phyloP scores from a whole-genome alignment of 2,888 invertebrate species.

The Drosophila villosipedis region DNA sequence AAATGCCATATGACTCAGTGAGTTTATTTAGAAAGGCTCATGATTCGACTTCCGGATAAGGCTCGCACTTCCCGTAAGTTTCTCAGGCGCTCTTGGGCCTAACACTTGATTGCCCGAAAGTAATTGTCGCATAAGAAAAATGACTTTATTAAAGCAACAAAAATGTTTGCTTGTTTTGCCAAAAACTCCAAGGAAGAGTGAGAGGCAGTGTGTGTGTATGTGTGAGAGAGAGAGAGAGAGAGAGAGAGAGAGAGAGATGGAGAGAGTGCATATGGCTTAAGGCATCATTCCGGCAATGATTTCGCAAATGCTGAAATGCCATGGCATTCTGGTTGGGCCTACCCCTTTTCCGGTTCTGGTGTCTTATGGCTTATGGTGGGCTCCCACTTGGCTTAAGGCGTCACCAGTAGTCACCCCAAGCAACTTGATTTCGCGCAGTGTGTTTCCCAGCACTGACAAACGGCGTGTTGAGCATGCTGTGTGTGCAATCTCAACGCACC shows the following conservation, averaged over 20 bases:
- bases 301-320: constrained; percentile 41
- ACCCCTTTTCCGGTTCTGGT: constrained; percentile 44
- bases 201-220: not conserved
- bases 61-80: not conserved
- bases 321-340: constrained; percentile 28
- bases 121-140: constrained; percentile 22
- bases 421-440: constrained; percentile 66
- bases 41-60: not conserved
- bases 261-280: constrained; percentile 24
- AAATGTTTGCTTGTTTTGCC: constrained; percentile 9
- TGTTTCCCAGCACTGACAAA: constrained; percentile 48
- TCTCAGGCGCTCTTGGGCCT: not conserved
- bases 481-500: constrained; percentile 47
- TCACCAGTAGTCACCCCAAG: constrained; percentile 27
- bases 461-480: constrained; percentile 62
- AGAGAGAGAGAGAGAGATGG: not conserved
- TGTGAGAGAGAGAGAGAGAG: not conserved
- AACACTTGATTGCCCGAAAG: constrained; percentile 20
- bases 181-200: not conserved
- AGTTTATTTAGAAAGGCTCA: not conserved
- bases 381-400: constrained; percentile 49
- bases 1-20: not conserved
- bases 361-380: constrained; percentile 46
- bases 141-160: constrained; percentile 23
- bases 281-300: constrained; percentile 45